These are phyloP conservation scores for Troides helena DNA, from an alignment of 2,888 invertebrate genomes.

Conservation along the genomic window DNA sequence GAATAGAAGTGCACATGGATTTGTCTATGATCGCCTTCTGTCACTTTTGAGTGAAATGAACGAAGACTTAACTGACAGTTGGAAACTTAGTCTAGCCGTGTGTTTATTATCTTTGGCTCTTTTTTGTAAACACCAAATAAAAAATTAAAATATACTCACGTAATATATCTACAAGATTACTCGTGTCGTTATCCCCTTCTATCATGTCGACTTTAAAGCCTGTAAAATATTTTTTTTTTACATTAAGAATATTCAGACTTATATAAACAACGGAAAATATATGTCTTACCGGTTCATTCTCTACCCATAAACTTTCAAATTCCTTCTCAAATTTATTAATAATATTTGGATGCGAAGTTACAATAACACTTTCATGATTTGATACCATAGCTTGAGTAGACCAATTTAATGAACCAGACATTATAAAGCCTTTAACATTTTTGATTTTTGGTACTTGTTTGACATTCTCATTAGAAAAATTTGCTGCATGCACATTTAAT, in stretches of 20 bases:
- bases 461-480: slow-evolving; percentile 43
- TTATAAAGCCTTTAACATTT: slow-evolving; percentile 70
- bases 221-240: slow-evolving; percentile 41
- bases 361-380: slow-evolving; percentile 85
- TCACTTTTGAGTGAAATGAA: slow-evolving; percentile 40
- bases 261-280: not conserved
- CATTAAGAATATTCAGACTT: not conserved
- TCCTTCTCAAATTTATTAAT: slow-evolving; percentile 79
- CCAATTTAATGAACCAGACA: slow-evolving; percentile 89
- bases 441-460: slow-evolving; percentile 50
- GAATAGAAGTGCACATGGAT: slow-evolving; percentile 76
- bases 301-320: slow-evolving; percentile 83
- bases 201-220: slow-evolving; percentile 43
- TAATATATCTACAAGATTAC: not conserved
- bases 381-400: slow-evolving; percentile 85
- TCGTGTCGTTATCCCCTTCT: slow-evolving; percentile 25
- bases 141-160: not conserved
- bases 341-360: slow-evolving; percentile 79
- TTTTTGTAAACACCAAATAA: not conserved
- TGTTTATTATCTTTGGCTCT: not conserved
- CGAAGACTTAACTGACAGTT: slow-evolving; percentile 8
- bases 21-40: slow-evolving; percentile 59
- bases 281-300: slow-evolving; percentile 62
- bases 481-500: slow-evolving; percentile 58
- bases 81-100: not conserved